These are phyloP conservation scores for Drosophila longiperda DNA, from an alignment of 2,888 invertebrate species.

Conservation along the genomic window DNA sequence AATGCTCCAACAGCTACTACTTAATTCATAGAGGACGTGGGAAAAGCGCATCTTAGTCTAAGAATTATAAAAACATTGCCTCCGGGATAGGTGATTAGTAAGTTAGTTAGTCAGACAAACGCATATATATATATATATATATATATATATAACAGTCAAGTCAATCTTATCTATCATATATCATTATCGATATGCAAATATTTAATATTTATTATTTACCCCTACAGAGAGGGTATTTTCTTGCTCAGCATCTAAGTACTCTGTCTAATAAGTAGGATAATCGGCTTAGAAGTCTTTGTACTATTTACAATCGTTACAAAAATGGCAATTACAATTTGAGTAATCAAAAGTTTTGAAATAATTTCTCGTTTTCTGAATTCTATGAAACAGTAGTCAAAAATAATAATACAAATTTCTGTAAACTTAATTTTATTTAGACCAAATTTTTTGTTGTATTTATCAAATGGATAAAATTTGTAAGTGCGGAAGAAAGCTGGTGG, in stretches of 20 bases:
- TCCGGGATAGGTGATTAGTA: not conserved
- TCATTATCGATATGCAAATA: not conserved
- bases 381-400: not conserved
- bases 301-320: too few relatives aligned
- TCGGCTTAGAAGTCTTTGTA: slow-evolving; percentile 4
- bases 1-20: not conserved
- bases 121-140: not conserved
- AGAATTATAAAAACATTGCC: not conserved
- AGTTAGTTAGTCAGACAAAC: not conserved
- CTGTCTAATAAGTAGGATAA: not conserved
- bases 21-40: not conserved
- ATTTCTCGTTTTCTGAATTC: not conserved
- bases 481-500: not conserved
- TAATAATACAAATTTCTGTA: slow-evolving; percentile 10
- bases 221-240: not conserved
- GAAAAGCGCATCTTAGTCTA: not conserved
- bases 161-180: not conserved
- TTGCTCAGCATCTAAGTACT: not conserved
- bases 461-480: slow-evolving; percentile 14
- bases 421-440: not conserved
- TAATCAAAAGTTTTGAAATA: not conserved
- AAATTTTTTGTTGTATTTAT: slow-evolving; percentile 19
- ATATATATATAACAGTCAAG: not conserved
- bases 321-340: not conserved
- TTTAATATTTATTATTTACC: not conserved